These are phyloP conservation scores for Gymnorhina tibicen DNA, from an alignment of 2,113 vertebrate genomes.

Conservation along the genomic window DNA sequence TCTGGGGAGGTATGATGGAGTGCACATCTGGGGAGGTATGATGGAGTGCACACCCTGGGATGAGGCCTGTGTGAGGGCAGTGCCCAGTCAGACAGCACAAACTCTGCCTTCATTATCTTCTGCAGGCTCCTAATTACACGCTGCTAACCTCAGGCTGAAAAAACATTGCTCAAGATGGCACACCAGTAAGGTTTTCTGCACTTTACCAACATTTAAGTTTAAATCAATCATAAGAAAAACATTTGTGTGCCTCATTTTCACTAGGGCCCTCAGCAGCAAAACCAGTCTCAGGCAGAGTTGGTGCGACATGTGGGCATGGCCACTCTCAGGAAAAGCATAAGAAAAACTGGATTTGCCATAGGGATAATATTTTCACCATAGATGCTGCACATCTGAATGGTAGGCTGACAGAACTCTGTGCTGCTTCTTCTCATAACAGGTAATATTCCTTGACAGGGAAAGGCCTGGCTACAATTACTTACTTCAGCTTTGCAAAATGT, in stretches of 20 bases:
- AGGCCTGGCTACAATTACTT: neutral
- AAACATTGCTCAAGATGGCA: neutral
- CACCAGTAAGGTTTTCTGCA: neutral
- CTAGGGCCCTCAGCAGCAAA: neutral
- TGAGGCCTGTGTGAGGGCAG: neutral
- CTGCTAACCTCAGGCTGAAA: neutral
- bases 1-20: too few relatives aligned
- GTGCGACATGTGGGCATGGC: fast-evolving
- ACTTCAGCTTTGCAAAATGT: neutral
- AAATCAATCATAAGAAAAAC: neutral
- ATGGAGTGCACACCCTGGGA: neutral
- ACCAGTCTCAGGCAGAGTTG: neutral
- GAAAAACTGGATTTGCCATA: neutral
- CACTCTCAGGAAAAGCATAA: neutral
- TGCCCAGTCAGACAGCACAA: neutral
- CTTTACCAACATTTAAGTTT: neutral
- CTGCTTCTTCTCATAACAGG: neutral
- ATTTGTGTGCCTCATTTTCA: neutral
- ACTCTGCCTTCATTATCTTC: neutral
- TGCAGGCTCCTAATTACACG: neutral
- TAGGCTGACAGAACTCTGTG: neutral
- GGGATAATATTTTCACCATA: neutral
- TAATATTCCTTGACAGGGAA: neutral
- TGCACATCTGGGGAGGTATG: too few relatives aligned
- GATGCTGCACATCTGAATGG: neutral